Conservation (phyloP, 2,113 vertebrate genomes). For the Calcarius ornatus region DNA sequence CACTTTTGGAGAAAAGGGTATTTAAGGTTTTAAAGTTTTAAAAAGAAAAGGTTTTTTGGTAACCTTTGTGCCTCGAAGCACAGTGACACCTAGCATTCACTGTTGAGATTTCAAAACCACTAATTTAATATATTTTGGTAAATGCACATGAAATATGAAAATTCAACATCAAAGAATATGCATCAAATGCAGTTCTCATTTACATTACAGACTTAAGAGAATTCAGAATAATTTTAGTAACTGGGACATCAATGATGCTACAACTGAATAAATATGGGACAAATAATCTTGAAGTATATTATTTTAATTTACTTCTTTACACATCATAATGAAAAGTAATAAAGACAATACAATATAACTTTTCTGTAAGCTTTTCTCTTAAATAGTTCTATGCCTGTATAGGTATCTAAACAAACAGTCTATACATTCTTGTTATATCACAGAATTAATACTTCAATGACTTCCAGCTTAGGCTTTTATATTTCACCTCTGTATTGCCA, state of each 20-base stretch:
- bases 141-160: conserved; percentile 26
- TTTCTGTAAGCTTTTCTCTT: neutral
- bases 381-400: neutral
- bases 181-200: conserved; percentile 29
- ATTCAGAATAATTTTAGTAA: conserved; percentile 36
- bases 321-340: neutral
- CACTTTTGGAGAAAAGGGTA: neutral
- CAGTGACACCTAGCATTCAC: neutral
- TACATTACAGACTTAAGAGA: conserved; percentile 16
- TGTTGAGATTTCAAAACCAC: neutral
- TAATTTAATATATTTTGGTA: neutral
- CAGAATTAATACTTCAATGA: neutral
- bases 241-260: neutral
- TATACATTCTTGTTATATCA: neutral
- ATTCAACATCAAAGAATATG: conserved; percentile 25
- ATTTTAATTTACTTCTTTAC: neutral
- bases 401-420: neutral
- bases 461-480: neutral
- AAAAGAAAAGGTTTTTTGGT: neutral
- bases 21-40: neutral
- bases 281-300: neutral
- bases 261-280: neutral
- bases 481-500: neutral
- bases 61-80: neutral
- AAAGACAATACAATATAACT: neutral